phyloP scores from a whole-genome alignment of 1,140 invertebrate genomes.

The Temnothorax longispinosus region DNA sequence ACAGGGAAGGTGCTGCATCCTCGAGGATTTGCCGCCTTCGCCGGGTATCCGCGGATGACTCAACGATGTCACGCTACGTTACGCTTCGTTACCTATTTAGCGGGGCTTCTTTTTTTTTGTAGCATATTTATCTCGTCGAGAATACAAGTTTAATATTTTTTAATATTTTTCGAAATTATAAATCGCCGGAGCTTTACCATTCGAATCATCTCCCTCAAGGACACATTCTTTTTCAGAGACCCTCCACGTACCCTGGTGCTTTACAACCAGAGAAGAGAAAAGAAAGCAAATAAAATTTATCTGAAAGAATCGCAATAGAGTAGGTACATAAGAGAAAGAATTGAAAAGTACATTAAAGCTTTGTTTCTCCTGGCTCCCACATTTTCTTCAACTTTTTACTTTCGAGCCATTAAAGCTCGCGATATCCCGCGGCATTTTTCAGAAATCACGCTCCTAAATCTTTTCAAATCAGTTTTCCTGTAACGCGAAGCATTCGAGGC shows the following conservation, averaged over 20 bases:
- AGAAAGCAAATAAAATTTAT: conserved; percentile 17
- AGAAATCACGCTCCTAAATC: neutral
- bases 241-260: too few species aligned
- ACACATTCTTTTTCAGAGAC: neutral
- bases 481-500: neutral
- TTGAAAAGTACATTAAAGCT: neutral
- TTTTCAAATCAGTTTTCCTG: neutral
- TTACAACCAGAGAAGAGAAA: neutral
- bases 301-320: neutral
- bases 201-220: neutral
- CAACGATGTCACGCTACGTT: neutral
- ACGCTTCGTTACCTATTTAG: neutral
- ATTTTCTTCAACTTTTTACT: conserved; percentile 13
- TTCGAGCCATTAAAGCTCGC: neutral
- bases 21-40: neutral
- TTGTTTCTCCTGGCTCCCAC: neutral
- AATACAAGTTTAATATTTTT: neutral
- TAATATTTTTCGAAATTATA: neutral
- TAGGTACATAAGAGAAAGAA: conserved; percentile 8
- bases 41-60: neutral
- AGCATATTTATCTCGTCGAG: neutral
- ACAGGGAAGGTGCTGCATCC: too few species aligned
- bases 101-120: too few species aligned
- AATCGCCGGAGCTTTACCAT: neutral
- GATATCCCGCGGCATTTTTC: neutral